These are phyloP conservation scores for Thunnus maccoyii DNA, from an alignment of 2,113 vertebrate genomes.

Conservation along the genomic window DNA sequence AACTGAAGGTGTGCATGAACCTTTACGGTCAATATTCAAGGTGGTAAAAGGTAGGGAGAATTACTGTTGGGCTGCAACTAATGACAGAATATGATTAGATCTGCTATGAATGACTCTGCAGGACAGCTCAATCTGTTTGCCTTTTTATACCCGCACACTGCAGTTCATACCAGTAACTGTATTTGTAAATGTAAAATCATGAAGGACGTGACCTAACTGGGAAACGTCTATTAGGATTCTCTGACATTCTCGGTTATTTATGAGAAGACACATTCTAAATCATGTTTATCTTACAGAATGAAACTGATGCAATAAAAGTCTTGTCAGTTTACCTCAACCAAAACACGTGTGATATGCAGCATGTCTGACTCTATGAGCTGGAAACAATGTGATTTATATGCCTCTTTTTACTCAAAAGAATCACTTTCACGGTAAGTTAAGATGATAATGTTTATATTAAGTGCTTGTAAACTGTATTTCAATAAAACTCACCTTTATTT, in stretches of 20 bases:
- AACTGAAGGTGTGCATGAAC: too few relatives aligned
- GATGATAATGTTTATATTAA: not conserved
- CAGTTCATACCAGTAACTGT: not conserved
- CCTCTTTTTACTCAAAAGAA: not conserved
- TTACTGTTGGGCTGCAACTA: not conserved
- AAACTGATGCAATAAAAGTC: not conserved
- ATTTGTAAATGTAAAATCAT: not conserved
- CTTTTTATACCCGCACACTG: not conserved
- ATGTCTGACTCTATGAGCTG: not conserved
- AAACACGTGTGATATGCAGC: not conserved
- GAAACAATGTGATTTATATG: not conserved
- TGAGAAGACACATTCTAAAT: not conserved
- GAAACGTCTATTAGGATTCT: not conserved
- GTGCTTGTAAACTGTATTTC: not conserved
- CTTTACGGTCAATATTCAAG: too few relatives aligned
- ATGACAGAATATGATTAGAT: slow-evolving; percentile 8
- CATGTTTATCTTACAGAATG: not conserved
- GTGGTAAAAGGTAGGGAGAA: not conserved
- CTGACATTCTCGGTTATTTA: slow-evolving; percentile 1
- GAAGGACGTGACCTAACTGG: not conserved
- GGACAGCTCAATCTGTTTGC: not conserved
- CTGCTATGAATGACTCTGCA: not conserved
- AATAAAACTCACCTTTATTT: too few relatives aligned
- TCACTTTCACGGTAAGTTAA: not conserved
- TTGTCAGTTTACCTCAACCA: not conserved